phyloP scores from a whole-genome alignment of 1,140 invertebrate genomes.

The Leptopilina clavipes region DNA sequence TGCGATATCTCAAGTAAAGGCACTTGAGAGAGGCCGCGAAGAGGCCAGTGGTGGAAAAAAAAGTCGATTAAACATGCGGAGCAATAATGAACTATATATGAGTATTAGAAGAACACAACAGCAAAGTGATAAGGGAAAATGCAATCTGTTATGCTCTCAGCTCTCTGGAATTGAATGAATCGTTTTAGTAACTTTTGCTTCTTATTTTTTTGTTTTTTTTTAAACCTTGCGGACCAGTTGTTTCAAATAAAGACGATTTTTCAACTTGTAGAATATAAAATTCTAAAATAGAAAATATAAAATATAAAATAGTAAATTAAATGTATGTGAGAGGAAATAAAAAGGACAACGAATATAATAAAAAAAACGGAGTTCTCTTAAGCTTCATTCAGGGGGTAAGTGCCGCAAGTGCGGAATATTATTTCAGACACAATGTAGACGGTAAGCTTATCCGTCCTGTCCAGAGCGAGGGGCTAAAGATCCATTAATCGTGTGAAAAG shows the following conservation, averaged over 20 bases:
- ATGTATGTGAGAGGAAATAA: no score
- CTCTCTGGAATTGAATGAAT: background rate
- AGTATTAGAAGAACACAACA: background rate
- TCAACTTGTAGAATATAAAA: no score
- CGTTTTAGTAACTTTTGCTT: no score
- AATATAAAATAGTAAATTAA: no score
- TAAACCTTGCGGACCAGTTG: no score
- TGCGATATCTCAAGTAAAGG: background rate
- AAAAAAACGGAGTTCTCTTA: background rate
- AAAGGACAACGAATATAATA: no score
- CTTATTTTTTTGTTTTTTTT: no score
- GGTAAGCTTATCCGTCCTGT: constrained; percentile 22
- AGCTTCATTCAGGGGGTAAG: background rate
- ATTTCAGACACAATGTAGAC: background rate
- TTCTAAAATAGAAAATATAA: no score
- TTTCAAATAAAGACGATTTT: no score
- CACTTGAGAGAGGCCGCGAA: background rate
- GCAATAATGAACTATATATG: no score
- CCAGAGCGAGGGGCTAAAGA: background rate
- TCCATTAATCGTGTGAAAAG: constrained; percentile 21
- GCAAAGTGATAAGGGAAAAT: background rate
- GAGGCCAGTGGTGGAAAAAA: background rate
- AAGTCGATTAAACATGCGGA: background rate
- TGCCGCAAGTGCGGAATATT: background rate
- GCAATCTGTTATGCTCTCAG: background rate